phyloP scores from a whole-genome alignment of 1,140 invertebrate species.

The Nixonia krombeini region DNA sequence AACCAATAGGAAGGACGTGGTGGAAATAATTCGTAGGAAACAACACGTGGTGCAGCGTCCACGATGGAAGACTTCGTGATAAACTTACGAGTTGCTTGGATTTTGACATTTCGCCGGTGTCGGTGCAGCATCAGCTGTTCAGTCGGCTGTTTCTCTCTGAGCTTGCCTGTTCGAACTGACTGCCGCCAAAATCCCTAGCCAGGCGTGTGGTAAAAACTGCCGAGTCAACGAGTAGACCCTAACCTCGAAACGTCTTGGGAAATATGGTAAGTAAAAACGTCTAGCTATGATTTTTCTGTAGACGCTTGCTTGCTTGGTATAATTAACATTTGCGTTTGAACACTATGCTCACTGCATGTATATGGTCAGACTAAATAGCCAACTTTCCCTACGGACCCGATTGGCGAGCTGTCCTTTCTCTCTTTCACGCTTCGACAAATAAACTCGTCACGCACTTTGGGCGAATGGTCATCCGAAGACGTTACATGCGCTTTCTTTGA shows the following conservation, averaged over 20 bases:
- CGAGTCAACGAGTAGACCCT: conserved; percentile 59
- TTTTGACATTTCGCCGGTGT: conserved; percentile 73
- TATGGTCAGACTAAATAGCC: too few species aligned
- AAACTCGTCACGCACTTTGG: not conserved
- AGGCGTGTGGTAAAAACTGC: conserved; percentile 56
- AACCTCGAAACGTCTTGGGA: conserved; percentile 48
- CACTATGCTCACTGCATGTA: too few species aligned
- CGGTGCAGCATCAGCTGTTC: conserved; percentile 67
- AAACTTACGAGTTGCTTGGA: conserved; percentile 69
- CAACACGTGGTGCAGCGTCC: not conserved
- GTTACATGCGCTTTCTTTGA: not conserved
- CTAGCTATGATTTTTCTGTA: too few species aligned
- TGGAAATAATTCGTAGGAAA: too few species aligned
- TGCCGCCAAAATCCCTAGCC: conserved; percentile 59
- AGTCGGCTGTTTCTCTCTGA: conserved; percentile 51
- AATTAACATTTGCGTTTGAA: too few species aligned
- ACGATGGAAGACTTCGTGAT: not conserved
- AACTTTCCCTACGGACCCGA: too few species aligned
- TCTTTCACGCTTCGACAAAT: not conserved
- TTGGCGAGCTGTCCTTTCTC: not conserved
- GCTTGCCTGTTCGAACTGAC: conserved; percentile 44
- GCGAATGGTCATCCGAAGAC: not conserved
- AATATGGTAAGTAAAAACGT: conserved; percentile 24
- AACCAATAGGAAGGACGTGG: not conserved
- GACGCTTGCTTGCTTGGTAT: not conserved